Base-by-base conservation (phyloP, 2,113 vertebrate genomes). In the Bungarus multicinctus region DNA sequence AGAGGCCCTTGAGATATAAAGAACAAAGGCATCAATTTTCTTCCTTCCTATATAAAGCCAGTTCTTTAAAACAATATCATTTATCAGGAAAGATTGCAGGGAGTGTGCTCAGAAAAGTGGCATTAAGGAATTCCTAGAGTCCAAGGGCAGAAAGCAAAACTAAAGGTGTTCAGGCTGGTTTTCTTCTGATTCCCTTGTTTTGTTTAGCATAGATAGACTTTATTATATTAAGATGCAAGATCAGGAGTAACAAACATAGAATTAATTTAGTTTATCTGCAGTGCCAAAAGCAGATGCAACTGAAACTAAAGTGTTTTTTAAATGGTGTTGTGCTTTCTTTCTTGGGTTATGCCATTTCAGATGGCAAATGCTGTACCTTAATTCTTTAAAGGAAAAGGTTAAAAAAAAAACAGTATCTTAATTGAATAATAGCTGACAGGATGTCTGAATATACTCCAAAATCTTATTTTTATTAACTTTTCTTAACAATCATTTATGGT, bases 1-100 rank as follows among this genome's bases (percentile, higher is more conserved):
- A 85, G 39, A 10, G 0, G 12, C 88, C 85, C 95, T 89, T 20
- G 57, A 94, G 91, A 50, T 74, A 92, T 54, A 92, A 47, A 69
- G 20, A 92, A 45, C 54, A 93, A 52, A 9, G 92, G 23, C 58
- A 89, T 10, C 22, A 90, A 52, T 74, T 89, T 92, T 74, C 27
- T 85, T 14, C n/a, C 94, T 81, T 81, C 34, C 74, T 43, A 81
- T 14, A 55, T 47, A 58, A 9, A 4, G 10, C 94, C 52, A 92
- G 45, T 47, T 55, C 34, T 92, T 94, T n/a, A 87, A 88, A 58
- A 52, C 95, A 93, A 87, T 86, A 93, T 85, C 85, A 30, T 95
- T 90, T 43, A 88, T 34, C 89, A 88, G 85, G 18, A 27, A 92
- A 90, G 92, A 93, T 39, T 2, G 5, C 18, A 95, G 74, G 16